These are phyloP conservation scores for Onthophagus sagittarius DNA, from an alignment of 2,888 invertebrate species.

Conservation along the genomic window DNA sequence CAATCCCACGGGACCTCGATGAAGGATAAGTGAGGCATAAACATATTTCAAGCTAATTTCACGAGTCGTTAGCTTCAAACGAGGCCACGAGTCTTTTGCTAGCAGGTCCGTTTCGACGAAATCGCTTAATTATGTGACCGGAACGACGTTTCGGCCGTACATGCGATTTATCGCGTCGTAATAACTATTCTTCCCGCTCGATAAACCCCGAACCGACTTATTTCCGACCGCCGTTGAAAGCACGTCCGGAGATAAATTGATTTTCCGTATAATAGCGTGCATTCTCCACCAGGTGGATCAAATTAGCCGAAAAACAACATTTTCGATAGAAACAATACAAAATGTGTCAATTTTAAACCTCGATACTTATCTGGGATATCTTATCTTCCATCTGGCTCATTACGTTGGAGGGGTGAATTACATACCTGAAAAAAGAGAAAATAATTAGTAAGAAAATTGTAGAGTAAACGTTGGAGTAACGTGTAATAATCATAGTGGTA, in stretches of 20 bases:
- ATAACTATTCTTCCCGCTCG: background rate
- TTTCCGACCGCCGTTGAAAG: background rate
- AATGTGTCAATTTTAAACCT: too few relatives aligned
- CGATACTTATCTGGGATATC: background rate
- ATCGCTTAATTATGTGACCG: slow-evolving; percentile 13
- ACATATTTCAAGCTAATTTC: slow-evolving; percentile 6
- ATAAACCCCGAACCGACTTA: background rate
- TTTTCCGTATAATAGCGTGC: background rate
- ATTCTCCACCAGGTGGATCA: background rate
- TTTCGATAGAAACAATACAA: too few relatives aligned
- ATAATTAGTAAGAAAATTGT: background rate
- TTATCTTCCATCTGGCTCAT: too few relatives aligned
- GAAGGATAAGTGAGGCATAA: background rate
- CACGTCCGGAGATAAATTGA: background rate
- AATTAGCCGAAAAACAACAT: background rate
- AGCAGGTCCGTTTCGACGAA: slow-evolving; percentile 4
- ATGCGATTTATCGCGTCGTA: background rate
- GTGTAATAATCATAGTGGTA: background rate
- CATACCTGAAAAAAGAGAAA: background rate
- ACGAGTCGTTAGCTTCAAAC: slow-evolving; percentile 2
- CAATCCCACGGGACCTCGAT: background rate
- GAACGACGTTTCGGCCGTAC: background rate
- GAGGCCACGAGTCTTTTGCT: background rate
- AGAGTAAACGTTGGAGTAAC: background rate
- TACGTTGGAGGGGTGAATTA: background rate